These are phyloP conservation scores for Tillus elongatus DNA, from an alignment of 2,888 invertebrate genomes.

Conservation along the genomic window DNA sequence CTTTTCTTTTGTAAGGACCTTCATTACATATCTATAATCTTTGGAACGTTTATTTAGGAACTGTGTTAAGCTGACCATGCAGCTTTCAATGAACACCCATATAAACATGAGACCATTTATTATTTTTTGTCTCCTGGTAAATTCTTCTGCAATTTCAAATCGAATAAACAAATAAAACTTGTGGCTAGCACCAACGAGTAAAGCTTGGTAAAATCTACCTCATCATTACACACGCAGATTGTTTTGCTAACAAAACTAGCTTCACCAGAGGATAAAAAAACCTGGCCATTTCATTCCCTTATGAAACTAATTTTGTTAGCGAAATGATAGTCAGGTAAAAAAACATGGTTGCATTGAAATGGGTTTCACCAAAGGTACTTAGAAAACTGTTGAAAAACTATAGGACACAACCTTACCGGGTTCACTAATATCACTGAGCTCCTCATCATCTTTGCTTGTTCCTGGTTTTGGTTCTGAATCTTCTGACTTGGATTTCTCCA, in stretches of 20 bases:
- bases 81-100: constrained; percentile 65
- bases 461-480: constrained; percentile 13
- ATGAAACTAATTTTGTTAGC: too few species aligned
- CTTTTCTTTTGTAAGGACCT: constrained; percentile 81
- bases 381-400: neutral
- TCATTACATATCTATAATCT: constrained; percentile 91
- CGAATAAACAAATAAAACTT: too few species aligned
- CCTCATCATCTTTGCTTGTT: constrained; percentile 17
- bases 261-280: too few species aligned
- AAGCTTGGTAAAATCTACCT: too few species aligned
- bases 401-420: constrained; percentile 4
- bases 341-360: too few species aligned
- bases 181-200: too few species aligned
- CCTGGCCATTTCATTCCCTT: too few species aligned
- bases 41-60: constrained; percentile 80
- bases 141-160: constrained; percentile 23
- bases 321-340: too few species aligned
- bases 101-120: constrained; percentile 49
- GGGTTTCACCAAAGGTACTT: neutral
- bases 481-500: neutral
- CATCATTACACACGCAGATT: too few species aligned
- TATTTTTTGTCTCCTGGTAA: constrained; percentile 46
- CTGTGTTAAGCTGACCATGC: constrained; percentile 71
- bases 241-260: too few species aligned
- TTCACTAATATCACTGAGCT: neutral